Evolutionary conservation across 2,797 vertebrate species (phyloP), one percentile per base, ranked within the genome.

Genomic region (Siniperca obscura): DNA sequence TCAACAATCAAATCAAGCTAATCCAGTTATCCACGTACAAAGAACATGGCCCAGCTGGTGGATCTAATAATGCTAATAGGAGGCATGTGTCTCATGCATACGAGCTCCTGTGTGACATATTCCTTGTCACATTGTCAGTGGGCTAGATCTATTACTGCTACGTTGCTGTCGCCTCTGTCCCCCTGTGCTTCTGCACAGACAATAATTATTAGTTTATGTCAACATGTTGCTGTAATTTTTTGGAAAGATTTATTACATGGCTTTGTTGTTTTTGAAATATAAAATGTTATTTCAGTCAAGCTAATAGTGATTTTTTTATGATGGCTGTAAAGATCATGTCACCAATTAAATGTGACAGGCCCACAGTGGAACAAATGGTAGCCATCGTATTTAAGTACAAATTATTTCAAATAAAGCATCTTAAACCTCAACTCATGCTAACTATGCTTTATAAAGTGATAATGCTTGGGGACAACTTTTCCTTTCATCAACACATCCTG

Each of bases 1-100:
- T 46, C 61, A 71, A 65, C 55, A 71, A 74, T 80, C 46, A 48
- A 87, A 81, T 83, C 61, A 76, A 64, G 40, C 7, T 82, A 71
- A 83, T 50, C 42, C 53, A 64, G 19, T 83, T 85, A 83, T 52
- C 36, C 3, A 5, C 1, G 5, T 30, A 30, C 40, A 76, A 34
- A 55, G 70, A 75, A 30, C 48, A 76, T 30, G 60, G 22, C 69
- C 60, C 56, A 74, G 70, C 69, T 83, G 81, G 60, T 61, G 52
- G 30, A 80, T 60, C 59, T 70, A 69, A 82, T 82, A 34, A 78
- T 68, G 50, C 65, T 60, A 59, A 59, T 74, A 48, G 22, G 68
- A 30, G 17, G 46, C 27, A 50, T 69, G 46, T 42, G 68, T 75
- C 21, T 52, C 21, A 52, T 52, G 21, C 50, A 46, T 64, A 17